These are phyloP conservation scores for Chaetogeoica ovagalla DNA, from an alignment of 2,888 invertebrate genomes.

Conservation along the genomic window DNA sequence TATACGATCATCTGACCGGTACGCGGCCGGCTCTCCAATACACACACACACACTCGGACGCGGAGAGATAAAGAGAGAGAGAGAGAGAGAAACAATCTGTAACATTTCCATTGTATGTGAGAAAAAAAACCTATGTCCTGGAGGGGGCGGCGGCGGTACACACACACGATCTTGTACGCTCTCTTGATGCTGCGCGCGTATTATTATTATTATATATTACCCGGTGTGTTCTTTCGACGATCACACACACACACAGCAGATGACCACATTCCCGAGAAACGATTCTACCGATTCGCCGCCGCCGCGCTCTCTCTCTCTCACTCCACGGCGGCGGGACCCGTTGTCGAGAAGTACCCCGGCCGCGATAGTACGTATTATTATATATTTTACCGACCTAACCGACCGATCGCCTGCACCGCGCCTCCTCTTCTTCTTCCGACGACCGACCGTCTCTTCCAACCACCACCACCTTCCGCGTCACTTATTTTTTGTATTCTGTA, in stretches of 20 bases:
- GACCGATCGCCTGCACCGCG: too few species aligned
- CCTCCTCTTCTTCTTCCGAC: too few species aligned
- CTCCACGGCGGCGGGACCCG: conserved; percentile 14
- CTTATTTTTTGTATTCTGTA: too few species aligned
- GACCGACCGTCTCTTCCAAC: too few species aligned
- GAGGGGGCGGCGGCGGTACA: background rate
- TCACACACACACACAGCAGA: background rate
- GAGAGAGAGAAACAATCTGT: conserved; percentile 28
- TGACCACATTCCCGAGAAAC: conserved; percentile 48
- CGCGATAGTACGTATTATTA: too few species aligned
- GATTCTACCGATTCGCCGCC: conserved; percentile 28
- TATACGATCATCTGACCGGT: background rate
- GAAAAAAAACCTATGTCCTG: conserved; percentile 20
- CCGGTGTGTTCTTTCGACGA: conserved; percentile 20
- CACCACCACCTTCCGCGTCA: too few species aligned
- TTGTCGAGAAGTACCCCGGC: background rate
- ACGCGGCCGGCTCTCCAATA: too few species aligned
- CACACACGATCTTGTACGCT: conserved; percentile 5
- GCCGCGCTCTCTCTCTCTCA: background rate
- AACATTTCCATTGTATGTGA: conserved; percentile 48
- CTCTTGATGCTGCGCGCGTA: conserved; percentile 8
- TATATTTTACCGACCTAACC: too few species aligned
- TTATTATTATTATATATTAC: conserved; percentile 15
- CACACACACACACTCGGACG: too few species aligned
- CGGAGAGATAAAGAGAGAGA: background rate